Evolutionary conservation across 2,888 invertebrate genomes (phyloP).

Genomic region (Auanema sp.): DNA sequence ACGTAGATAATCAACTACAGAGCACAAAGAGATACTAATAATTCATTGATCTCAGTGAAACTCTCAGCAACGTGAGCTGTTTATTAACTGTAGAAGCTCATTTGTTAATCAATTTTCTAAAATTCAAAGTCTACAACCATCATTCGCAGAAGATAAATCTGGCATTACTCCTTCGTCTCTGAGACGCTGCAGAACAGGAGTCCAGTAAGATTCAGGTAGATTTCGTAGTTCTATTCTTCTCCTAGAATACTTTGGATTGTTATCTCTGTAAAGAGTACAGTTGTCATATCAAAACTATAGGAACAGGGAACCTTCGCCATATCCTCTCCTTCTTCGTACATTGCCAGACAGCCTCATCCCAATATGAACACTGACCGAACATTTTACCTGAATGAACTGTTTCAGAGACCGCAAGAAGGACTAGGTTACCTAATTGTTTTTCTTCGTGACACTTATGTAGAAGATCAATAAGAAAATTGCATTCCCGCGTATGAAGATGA

Average conservation of each 20-base stretch:
- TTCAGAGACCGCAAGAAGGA: constrained; percentile 12
- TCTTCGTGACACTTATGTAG: constrained; percentile 49
- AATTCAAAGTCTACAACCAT: constrained; percentile 7
- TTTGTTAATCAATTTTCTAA: no score
- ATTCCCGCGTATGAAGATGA: constrained; percentile 61
- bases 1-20: no score
- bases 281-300: neutral
- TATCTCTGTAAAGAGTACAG: constrained; percentile 36
- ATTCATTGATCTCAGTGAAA: no score
- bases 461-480: constrained; percentile 56
- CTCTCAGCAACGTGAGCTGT: no score
- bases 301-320: constrained; percentile 45
- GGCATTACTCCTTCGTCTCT: constrained; percentile 48
- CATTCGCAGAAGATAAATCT: constrained; percentile 6
- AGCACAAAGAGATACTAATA: no score
- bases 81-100: no score
- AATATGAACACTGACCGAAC: constrained; percentile 56
- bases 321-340: constrained; percentile 61
- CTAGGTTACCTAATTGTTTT: constrained; percentile 38
- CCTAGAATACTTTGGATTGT: constrained; percentile 55
- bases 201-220: constrained; percentile 56
- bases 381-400: constrained; percentile 36
- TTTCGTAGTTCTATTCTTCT: constrained; percentile 50
- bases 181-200: constrained; percentile 52
- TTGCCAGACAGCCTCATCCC: constrained; percentile 62